Conservation (phyloP, 2,888 invertebrate genomes). For the Corbicula japonica region DNA sequence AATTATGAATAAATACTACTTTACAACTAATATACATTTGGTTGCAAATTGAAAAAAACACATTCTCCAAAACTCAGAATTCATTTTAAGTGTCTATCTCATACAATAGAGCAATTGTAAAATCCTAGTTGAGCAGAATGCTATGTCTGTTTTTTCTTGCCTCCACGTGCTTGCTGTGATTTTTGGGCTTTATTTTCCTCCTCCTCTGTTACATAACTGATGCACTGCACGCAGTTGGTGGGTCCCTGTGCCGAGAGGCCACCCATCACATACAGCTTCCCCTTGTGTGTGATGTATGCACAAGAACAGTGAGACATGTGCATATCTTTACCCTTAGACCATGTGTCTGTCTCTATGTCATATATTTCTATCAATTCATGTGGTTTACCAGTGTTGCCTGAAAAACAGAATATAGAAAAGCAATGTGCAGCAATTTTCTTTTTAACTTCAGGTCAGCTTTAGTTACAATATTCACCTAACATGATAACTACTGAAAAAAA, state of each 20-base stretch:
- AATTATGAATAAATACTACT: too few species aligned
- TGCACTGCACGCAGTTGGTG: slow-evolving; percentile 77
- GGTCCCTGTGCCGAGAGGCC: slow-evolving; percentile 84
- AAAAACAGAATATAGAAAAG: slow-evolving; percentile 13
- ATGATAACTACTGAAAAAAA: too few species aligned
- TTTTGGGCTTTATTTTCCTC: slow-evolving; percentile 36
- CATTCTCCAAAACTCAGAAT: too few species aligned
- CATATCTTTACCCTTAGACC: slow-evolving; percentile 78
- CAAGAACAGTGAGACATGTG: slow-evolving; percentile 84
- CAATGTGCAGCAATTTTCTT: neutral
- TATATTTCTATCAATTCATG: slow-evolving; percentile 80
- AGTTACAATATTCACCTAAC: too few species aligned
- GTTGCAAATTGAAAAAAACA: too few species aligned
- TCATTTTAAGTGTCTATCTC: too few species aligned
- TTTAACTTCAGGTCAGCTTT: too few species aligned
- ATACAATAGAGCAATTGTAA: too few species aligned
- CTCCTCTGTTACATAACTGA: slow-evolving; percentile 40
- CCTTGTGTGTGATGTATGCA: slow-evolving; percentile 75
- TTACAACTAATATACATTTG: too few species aligned
- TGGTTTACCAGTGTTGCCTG: slow-evolving; percentile 84
- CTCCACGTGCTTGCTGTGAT: slow-evolving; percentile 28
- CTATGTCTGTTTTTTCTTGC: slow-evolving; percentile 54
- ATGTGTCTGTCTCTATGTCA: slow-evolving; percentile 77
- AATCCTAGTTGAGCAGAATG: slow-evolving; percentile 8
- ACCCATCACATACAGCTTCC: slow-evolving; percentile 81